These are phyloP conservation scores for Coilia nasus DNA, from an alignment of 2,797 vertebrate species.

Conservation along the genomic window DNA sequence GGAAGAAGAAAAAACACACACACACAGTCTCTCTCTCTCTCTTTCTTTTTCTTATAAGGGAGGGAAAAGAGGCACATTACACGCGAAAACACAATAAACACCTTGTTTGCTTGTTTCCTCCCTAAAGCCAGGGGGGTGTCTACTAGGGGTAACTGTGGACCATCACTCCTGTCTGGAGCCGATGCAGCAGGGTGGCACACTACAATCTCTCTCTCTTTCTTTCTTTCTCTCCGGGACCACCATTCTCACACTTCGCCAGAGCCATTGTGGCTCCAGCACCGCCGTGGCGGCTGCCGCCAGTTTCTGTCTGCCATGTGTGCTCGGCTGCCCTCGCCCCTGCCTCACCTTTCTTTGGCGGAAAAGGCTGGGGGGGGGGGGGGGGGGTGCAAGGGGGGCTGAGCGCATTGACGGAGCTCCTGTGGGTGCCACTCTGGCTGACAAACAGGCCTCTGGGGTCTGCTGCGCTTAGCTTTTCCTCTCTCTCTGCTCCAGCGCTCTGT, in stretches of 20 bases:
- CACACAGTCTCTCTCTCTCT: not conserved
- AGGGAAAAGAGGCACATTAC: not conserved
- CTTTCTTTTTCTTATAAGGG: not conserved
- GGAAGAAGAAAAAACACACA: not conserved
- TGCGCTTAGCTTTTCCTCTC: not conserved
- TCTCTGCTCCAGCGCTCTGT: conserved; percentile 4
- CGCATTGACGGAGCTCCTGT: not conserved
- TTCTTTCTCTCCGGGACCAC: not conserved
- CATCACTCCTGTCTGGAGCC: conserved; percentile 51
- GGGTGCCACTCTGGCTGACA: not conserved
- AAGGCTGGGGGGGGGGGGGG: not conserved
- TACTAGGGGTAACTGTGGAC: conserved; percentile 11
- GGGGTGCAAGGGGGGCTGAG: not conserved
- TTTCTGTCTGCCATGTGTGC: conserved; percentile 15
- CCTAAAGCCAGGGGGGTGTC: conserved; percentile 25
- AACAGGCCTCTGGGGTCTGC: not conserved
- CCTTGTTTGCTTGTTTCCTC: conserved; percentile 41
- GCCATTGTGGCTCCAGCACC: conserved; percentile 25
- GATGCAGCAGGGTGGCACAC: conserved; percentile 11
- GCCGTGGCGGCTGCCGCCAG: not conserved
- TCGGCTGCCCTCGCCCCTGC: not conserved
- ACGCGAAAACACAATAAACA: conserved; percentile 38
- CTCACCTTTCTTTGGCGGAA: not conserved
- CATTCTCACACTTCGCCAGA: conserved; percentile 36
- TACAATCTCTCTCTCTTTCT: conserved; percentile 18